phyloP scores from a whole-genome alignment of 37 sponge, comb jelly and placozoan genomes.

The Aphrocallistes beatrix region DNA sequence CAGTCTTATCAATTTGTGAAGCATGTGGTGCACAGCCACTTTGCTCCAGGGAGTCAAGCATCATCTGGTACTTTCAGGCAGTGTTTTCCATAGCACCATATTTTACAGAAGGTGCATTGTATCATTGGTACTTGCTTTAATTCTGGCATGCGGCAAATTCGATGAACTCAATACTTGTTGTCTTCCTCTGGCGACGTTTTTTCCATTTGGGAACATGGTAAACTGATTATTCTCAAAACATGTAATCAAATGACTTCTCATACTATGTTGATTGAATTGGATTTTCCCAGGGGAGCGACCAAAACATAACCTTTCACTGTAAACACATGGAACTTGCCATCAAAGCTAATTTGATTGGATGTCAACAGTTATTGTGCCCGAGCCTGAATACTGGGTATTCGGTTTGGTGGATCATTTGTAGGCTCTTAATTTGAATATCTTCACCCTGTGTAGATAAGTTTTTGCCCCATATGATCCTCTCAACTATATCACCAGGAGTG shows the following conservation, averaged over 20 bases:
- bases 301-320: constrained; percentile 19
- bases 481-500: background rate
- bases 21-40: background rate
- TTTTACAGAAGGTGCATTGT: background rate
- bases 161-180: background rate
- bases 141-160: background rate
- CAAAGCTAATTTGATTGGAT: background rate
- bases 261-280: background rate
- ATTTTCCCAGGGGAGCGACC: background rate
- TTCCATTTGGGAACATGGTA: background rate
- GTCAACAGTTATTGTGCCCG: background rate
- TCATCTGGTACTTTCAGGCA: background rate
- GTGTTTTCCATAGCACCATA: background rate
- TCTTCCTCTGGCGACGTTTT: constrained; percentile 14
- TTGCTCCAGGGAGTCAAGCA: background rate
- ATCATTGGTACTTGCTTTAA: background rate
- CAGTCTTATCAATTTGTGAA: background rate
- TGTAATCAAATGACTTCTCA: background rate
- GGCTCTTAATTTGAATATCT: background rate
- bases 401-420: background rate
- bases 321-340: constrained; percentile 22
- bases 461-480: background rate
- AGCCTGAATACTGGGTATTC: background rate
- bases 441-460: background rate
- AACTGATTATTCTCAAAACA: background rate